Percentiles rank a stretch among this genome's conserved stretches.
phyloP scores from a whole-genome alignment of 2,797 vertebrate genomes.

The Anabacerthia variegaticeps region DNA sequence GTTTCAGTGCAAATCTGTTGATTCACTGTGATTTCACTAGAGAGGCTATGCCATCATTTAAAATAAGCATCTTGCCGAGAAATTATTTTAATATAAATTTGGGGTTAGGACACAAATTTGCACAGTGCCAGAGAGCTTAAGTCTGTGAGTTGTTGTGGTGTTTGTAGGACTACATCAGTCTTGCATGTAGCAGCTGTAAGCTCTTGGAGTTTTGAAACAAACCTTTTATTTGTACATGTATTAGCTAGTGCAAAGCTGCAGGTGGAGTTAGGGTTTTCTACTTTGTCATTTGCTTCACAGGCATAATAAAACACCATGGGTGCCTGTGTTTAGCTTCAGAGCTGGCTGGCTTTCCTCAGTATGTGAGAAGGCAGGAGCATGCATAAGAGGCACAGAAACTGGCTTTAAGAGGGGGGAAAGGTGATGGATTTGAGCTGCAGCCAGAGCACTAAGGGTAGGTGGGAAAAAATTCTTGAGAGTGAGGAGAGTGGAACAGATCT shows the following conservation, averaged over 20 bases:
- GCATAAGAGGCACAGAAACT: background rate
- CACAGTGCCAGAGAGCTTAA: too few relatives aligned
- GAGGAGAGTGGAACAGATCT: background rate
- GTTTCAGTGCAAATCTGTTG: too few relatives aligned
- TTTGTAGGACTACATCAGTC: too few relatives aligned
- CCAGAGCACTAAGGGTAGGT: background rate
- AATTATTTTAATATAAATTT: too few relatives aligned
- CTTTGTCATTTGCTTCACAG: fast-evolving
- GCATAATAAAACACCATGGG: fast-evolving
- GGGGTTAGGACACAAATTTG: too few relatives aligned
- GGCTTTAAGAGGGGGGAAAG: background rate
- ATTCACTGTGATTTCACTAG: too few relatives aligned
- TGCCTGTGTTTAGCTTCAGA: too few relatives aligned
- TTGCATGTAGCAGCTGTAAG: too few relatives aligned
- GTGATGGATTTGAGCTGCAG: background rate
- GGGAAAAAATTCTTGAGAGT: background rate
- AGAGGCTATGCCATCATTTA: too few relatives aligned
- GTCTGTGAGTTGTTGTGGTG: too few relatives aligned
- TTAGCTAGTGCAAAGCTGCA: background rate
- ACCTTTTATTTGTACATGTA: background rate
- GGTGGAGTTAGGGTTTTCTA: background rate
- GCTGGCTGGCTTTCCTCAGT: background rate
- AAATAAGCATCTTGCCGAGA: too few relatives aligned
- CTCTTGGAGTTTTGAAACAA: background rate
- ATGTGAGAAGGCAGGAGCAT: background rate